phyloP scores from a whole-genome alignment of 2,797 vertebrate genomes.

The Aeoliscus strigatus region DNA sequence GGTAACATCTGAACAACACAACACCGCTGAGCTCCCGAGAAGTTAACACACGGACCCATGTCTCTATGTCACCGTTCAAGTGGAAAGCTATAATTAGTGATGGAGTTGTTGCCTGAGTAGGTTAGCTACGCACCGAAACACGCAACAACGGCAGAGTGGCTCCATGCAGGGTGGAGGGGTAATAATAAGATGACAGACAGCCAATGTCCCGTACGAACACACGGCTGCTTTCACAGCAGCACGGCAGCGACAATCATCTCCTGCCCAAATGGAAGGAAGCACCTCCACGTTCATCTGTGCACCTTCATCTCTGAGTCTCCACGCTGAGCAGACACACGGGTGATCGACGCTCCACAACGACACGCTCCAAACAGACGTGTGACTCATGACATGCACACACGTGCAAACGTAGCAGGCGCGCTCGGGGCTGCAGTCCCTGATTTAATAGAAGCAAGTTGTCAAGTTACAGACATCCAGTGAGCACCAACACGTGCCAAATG shows the following conservation, averaged over 20 bases:
- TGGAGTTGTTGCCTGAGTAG: conserved; percentile 53
- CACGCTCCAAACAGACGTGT: no score
- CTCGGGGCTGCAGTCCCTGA: no score
- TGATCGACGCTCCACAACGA: no score
- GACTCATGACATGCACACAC: no score
- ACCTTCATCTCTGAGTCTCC: conserved; percentile 64
- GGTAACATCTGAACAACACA: conserved; percentile 26
- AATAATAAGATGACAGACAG: conserved; percentile 68
- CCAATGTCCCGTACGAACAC: conserved; percentile 34
- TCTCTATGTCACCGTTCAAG: conserved; percentile 52
- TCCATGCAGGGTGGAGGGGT: conserved; percentile 32
- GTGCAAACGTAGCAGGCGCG: no score
- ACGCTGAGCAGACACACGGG: conserved; percentile 66
- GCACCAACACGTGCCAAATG: no score
- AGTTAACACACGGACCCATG: conserved; percentile 45
- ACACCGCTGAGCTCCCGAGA: conserved; percentile 26
- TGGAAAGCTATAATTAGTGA: conserved; percentile 65
- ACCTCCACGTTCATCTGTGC: not conserved
- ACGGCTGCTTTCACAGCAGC: conserved; percentile 11
- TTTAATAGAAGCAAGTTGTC: no score
- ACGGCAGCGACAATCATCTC: conserved; percentile 48
- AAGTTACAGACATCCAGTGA: no score
- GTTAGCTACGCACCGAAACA: conserved; percentile 52
- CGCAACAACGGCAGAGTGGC: conserved; percentile 34
- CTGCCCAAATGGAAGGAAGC: conserved; percentile 53